Evolutionary conservation across 2,888 invertebrate genomes (phyloP).

Genomic region (Leptinotarsa tumamoca): DNA sequence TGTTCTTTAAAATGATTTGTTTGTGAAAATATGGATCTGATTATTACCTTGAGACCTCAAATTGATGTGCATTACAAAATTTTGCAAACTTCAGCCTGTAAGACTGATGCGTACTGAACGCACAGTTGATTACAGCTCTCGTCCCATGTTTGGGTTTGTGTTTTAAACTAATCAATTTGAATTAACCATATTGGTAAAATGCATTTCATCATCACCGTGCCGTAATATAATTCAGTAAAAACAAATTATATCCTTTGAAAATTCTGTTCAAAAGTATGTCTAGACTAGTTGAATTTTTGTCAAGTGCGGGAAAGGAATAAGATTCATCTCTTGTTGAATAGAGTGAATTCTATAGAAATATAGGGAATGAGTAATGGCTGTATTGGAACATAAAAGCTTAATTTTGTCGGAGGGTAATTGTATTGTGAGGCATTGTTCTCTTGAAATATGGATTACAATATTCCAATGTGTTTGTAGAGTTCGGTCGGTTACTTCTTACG

Average conservation of each 20-base stretch:
- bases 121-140: too few species aligned
- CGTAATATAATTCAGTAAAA: not conserved
- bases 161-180: too few species aligned
- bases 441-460: slow-evolving; percentile 62
- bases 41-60: too few species aligned
- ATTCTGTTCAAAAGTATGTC: slow-evolving; percentile 34
- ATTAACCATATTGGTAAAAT: too few species aligned
- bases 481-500: slow-evolving; percentile 56
- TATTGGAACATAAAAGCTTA: slow-evolving; percentile 66
- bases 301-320: slow-evolving; percentile 41
- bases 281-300: slow-evolving; percentile 37
- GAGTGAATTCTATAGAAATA: slow-evolving; percentile 55
- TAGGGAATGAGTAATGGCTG: slow-evolving; percentile 64
- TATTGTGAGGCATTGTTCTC: slow-evolving; percentile 68
- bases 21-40: too few species aligned
- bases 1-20: too few species aligned
- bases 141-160: too few species aligned
- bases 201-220: too few species aligned
- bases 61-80: too few species aligned
- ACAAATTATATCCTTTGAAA: not conserved
- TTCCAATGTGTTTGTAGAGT: slow-evolving; percentile 60
- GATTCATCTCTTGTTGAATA: slow-evolving; percentile 42
- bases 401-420: slow-evolving; percentile 66
- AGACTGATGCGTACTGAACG: too few species aligned
- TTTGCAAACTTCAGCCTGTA: too few species aligned